These are phyloP conservation scores for Colinus virginianus DNA, from an alignment of 2,113 vertebrate species.

Conservation along the genomic window DNA sequence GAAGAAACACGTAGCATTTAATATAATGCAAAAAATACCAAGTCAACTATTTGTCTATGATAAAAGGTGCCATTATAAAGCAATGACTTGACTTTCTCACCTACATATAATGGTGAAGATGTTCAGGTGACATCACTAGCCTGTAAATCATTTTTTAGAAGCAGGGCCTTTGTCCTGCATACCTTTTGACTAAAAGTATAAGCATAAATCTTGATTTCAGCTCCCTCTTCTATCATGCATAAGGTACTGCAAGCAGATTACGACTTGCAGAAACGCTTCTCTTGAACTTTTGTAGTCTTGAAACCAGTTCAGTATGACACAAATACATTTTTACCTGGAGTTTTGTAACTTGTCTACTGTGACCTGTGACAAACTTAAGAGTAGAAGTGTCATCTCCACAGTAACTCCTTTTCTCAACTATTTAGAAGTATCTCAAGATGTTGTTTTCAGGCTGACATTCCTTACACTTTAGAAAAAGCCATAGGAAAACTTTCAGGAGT, in stretches of 20 bases:
- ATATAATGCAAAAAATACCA: neutral
- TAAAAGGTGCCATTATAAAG: neutral
- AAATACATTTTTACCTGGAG: neutral
- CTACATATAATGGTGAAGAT: neutral
- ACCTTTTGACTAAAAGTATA: neutral
- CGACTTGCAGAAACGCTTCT: neutral
- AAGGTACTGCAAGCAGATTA: neutral
- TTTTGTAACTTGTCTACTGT: neutral
- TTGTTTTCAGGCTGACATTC: conserved; percentile 13
- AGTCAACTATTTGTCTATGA: neutral
- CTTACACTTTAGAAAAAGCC: neutral
- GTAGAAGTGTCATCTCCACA: too few relatives aligned
- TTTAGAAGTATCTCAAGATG: conserved; percentile 3
- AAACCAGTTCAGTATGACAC: conserved; percentile 5
- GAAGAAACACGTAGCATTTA: rapidly evolving
- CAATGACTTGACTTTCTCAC: neutral
- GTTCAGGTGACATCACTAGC: neutral
- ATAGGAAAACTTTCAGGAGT: neutral
- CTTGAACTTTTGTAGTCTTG: conserved; percentile 1
- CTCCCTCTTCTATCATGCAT: neutral
- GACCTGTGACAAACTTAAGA: neutral
- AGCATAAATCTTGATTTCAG: neutral
- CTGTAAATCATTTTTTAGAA: neutral
- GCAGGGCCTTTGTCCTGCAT: neutral
- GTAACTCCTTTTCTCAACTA: neutral